Conservation (phyloP, 2,888 invertebrate genomes). For the Xestia ashworthii region DNA sequence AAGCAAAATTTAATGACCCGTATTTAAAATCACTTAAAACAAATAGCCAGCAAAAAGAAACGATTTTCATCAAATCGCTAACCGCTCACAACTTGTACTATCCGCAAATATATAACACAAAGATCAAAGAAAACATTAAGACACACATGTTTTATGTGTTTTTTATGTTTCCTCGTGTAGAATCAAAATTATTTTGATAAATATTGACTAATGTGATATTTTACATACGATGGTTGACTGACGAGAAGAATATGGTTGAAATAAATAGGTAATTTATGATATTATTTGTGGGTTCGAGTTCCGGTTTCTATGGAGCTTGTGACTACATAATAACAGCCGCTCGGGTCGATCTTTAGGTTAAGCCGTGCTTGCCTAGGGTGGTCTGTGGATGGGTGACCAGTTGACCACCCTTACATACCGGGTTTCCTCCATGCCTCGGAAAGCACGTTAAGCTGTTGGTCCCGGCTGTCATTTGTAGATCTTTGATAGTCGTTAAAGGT, state of each 20-base stretch:
- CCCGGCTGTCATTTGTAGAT: no score
- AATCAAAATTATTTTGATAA: constrained; percentile 53
- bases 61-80: constrained; percentile 6
- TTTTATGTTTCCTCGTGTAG: constrained; percentile 41
- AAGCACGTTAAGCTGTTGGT: no score
- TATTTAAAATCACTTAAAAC: background rate
- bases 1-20: no score
- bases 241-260: constrained; percentile 10
- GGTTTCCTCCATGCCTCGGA: no score
- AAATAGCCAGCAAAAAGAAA: background rate
- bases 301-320: constrained; percentile 1
- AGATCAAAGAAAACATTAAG: constrained; percentile 61
- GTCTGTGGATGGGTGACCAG: no score
- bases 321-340: no score
- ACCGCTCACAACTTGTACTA: constrained; percentile 6
- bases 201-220: constrained; percentile 52
- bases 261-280: constrained; percentile 22
- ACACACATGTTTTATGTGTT: constrained; percentile 49
- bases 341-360: no score
- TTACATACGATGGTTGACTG: background rate
- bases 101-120: constrained; percentile 45
- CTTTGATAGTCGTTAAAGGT: no score
- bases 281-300: background rate
- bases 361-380: no score
- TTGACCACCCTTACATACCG: no score